These are phyloP conservation scores for Sarcophilus harrisii DNA, from an alignment of 2,797 vertebrate genomes.

Conservation along the genomic window DNA sequence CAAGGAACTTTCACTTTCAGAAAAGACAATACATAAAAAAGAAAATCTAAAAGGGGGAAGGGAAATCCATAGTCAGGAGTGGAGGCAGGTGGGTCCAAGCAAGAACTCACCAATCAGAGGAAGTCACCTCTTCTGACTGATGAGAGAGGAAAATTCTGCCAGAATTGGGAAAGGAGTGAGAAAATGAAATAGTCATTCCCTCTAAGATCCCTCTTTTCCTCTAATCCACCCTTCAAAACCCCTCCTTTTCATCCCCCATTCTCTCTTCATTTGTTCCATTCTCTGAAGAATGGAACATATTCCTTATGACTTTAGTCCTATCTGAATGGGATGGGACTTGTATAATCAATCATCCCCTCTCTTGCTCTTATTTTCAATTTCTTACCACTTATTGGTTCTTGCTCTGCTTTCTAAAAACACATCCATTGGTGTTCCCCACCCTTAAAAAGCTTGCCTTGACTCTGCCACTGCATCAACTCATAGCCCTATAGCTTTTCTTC, in stretches of 20 bases:
- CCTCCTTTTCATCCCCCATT: not conserved
- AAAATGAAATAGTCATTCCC: not conserved
- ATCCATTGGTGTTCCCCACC: not conserved
- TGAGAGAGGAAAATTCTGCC: not conserved
- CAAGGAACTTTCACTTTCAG: not conserved
- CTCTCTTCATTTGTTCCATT: not conserved
- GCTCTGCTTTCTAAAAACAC: not conserved
- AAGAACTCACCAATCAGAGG: not conserved
- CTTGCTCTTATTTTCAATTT: not conserved
- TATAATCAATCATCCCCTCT: not conserved
- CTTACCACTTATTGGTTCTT: not conserved
- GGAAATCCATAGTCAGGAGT: not conserved
- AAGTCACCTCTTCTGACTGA: not conserved
- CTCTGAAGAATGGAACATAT: not conserved
- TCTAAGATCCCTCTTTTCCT: not conserved
- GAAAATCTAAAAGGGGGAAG: not conserved
- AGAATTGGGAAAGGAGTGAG: not conserved
- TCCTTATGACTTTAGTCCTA: not conserved
- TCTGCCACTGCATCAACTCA: not conserved
- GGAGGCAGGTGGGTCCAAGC: not conserved
- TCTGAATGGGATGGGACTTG: not conserved
- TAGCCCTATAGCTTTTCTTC: not conserved
- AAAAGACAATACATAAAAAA: not conserved
- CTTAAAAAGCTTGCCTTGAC: not conserved
- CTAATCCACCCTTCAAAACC: not conserved